These are phyloP conservation scores for Brachionus plicatilis DNA, from an alignment of 1,140 invertebrate genomes.

Conservation along the genomic window DNA sequence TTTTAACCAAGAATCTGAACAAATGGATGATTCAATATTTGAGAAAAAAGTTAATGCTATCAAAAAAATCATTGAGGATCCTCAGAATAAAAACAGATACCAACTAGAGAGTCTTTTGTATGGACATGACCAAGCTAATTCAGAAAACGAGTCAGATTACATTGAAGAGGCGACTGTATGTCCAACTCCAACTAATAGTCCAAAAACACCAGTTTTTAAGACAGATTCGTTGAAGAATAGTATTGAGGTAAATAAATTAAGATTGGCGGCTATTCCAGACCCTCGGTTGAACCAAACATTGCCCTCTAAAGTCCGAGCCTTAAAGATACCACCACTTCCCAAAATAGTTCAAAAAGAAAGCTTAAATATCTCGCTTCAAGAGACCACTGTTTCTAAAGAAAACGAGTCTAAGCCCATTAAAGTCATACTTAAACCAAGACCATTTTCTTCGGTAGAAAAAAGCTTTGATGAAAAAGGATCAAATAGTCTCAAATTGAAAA, in stretches of 20 bases:
- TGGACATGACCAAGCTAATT: background rate
- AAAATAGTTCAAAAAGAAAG: slow-evolving; percentile 5
- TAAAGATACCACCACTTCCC: background rate
- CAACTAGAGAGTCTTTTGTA: background rate
- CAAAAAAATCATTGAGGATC: background rate
- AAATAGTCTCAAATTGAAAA: background rate
- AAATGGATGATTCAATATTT: background rate
- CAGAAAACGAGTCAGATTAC: background rate
- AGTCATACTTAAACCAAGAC: slow-evolving; percentile 13
- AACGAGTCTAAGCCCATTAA: background rate
- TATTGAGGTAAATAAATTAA: background rate
- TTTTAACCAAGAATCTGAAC: background rate
- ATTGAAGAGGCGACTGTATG: background rate
- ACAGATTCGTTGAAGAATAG: background rate
- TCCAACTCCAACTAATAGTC: background rate
- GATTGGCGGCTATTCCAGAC: background rate
- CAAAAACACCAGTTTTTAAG: background rate
- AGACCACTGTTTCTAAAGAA: background rate
- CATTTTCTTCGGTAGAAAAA: background rate
- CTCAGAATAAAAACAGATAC: background rate
- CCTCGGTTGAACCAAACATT: background rate
- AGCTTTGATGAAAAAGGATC: background rate
- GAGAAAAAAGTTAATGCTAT: slow-evolving; percentile 5
- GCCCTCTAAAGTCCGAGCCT: background rate
- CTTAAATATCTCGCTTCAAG: background rate